Evolutionary conservation across 2,888 invertebrate species (phyloP).

Genomic region (Urechis unicinctus): DNA sequence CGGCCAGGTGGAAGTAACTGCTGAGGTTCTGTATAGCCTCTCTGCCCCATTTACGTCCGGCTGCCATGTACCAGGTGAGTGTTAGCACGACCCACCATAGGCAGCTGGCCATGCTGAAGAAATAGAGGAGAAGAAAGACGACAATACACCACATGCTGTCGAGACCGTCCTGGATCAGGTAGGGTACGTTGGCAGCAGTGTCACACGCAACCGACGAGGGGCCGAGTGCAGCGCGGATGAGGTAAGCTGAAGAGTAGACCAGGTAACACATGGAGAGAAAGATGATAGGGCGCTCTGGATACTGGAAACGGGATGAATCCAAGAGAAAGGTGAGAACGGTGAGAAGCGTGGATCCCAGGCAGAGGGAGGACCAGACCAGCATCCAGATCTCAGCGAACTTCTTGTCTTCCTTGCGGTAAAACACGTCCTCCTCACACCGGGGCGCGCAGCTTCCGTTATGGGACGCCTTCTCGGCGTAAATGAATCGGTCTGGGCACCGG

Average conservation of each 20-base stretch:
- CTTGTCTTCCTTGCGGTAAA: constrained; percentile 64
- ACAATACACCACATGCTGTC: constrained; percentile 64
- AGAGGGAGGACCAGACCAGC: constrained; percentile 70
- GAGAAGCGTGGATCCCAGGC: constrained; percentile 56
- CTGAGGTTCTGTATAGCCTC: constrained; percentile 50
- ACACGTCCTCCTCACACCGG: constrained; percentile 63
- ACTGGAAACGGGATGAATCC: constrained; percentile 50
- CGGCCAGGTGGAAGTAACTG: constrained; percentile 50
- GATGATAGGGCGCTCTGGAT: constrained; percentile 52
- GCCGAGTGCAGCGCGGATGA: constrained; percentile 45
- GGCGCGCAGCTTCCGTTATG: constrained; percentile 37
- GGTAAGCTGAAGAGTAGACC: constrained; percentile 50
- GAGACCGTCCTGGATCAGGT: constrained; percentile 53
- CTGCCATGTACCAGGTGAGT: constrained; percentile 51
- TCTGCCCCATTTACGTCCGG: constrained; percentile 51
- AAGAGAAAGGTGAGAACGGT: constrained; percentile 51
- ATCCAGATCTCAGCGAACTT: constrained; percentile 68
- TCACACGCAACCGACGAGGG: constrained; percentile 55
- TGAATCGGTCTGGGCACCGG: constrained; percentile 36
- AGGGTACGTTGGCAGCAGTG: constrained; percentile 52
- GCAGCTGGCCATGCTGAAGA: constrained; percentile 71
- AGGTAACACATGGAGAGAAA: constrained; percentile 51
- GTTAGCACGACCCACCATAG: constrained; percentile 59
- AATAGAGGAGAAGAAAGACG: constrained; percentile 67
- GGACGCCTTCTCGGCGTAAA: constrained; percentile 24